Evolutionary conservation across 2,888 invertebrate species (phyloP), one percentile per base, ranked within the genome.

Genomic region (Germaria angustata): DNA sequence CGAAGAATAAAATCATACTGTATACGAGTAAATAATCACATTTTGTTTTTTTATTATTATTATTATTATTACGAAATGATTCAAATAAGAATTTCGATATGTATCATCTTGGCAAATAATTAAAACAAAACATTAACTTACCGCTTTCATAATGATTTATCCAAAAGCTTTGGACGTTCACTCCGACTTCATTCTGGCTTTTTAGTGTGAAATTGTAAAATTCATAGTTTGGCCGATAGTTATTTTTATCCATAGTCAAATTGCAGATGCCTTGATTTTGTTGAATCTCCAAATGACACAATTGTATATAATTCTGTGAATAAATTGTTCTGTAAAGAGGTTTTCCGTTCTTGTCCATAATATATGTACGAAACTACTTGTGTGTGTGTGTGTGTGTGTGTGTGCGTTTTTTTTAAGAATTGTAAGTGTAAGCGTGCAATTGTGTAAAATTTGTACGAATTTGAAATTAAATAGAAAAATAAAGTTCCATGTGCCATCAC

Each of bases 171-270:
- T 93, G 92, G 32, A 87, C 89, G 34, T 90, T 92, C 57, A 88
- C 92, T 1, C 95, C 95, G 87, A 95, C 93, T 13, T 87, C 87
- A 90, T 95, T 96, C 28, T 90, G 91, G 36, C 93, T 93, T 17
- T 87, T 92, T 51, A 96, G 88, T 32, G 90, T 90, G 85, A 96
- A 94, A 79, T 91, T 91, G 86, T 93, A 94, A 57, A 86, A 85
- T 8, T 91, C 84, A 81, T 84, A 84, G 66, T 80, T 81, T 11
- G 57, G 51, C 7, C 83, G 84, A 71, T 86, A 86, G 39, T 85
- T 85, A 49, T 80, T 84, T 55, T 84, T 82, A 39, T 85, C 85
- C 75, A 77, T 24, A 0, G 86, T 85, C 24, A 87, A 83, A 79
- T 86, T 86, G 51, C 86, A 87, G 46, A 86, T 79, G n/a, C 82